A percentile compares a stretch with the other conserved stretches of the same genome.
phyloP scores from a whole-genome alignment of 2,113 vertebrate genomes.

The Caranx melampygus region DNA sequence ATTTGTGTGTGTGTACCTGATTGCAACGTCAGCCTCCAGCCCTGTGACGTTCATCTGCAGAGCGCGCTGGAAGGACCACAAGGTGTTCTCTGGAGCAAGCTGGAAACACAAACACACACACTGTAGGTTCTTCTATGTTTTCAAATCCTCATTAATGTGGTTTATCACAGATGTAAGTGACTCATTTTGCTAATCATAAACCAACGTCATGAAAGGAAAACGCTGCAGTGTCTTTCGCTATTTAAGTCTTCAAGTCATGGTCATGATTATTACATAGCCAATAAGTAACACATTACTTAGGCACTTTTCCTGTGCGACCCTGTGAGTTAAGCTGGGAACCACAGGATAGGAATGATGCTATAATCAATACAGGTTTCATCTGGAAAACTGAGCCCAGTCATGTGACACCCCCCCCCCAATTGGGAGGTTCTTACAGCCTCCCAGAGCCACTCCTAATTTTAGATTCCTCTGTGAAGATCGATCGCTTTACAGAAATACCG shows the following conservation, averaged over 20 bases:
- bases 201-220: constrained; percentile 22
- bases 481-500: constrained; percentile 49
- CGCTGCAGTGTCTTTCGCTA: background rate
- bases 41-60: constrained; percentile 90
- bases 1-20: constrained; percentile 85
- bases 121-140: background rate
- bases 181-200: background rate
- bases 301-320: constrained; percentile 23
- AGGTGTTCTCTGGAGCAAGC: constrained; percentile 96
- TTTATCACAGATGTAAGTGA: background rate
- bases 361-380: constrained; percentile 70
- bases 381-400: constrained; percentile 66
- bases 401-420: constrained; percentile 12
- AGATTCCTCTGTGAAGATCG: constrained; percentile 63
- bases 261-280: constrained; percentile 35
- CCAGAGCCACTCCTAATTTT: constrained; percentile 58
- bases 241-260: constrained; percentile 29
- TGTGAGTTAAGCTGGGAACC: constrained; percentile 37
- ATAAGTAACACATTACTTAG: constrained; percentile 39
- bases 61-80: constrained; percentile 95
- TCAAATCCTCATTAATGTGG: background rate
- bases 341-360: constrained; percentile 40
- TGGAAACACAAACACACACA: constrained; percentile 64
- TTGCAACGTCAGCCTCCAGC: constrained; percentile 89
- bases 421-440: constrained; percentile 46